Evolutionary conservation across 2,113 vertebrate genomes (phyloP).

Genomic region (Chloropsis cyanopogon): DNA sequence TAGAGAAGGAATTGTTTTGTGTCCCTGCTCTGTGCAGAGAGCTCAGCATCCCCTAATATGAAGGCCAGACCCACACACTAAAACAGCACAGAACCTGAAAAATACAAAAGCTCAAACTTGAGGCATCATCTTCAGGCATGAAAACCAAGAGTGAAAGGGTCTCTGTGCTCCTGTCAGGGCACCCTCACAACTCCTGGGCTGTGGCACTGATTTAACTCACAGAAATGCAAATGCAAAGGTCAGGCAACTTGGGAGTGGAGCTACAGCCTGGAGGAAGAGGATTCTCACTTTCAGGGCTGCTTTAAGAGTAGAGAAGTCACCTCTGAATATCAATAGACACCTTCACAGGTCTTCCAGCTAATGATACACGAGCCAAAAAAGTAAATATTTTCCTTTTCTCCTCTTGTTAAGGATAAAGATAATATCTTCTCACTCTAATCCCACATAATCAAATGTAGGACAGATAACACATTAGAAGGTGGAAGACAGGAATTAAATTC

Average conservation of each 20-base stretch:
- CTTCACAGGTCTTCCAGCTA: not conserved
- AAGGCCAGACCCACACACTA: not conserved
- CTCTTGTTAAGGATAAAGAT: not conserved
- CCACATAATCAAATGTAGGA: not conserved
- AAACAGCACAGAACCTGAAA: not conserved
- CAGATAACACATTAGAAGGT: not conserved
- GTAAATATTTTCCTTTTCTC: conserved; percentile 30
- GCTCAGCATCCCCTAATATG: not conserved
- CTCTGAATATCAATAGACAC: conserved; percentile 11
- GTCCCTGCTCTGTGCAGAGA: not conserved
- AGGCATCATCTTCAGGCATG: not conserved
- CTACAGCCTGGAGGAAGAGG: not conserved
- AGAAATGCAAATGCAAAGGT: not conserved
- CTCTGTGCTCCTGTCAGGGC: not conserved
- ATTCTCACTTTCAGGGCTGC: not conserved
- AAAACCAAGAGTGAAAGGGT: not conserved
- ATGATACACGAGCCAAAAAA: not conserved
- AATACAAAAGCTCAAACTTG: not conserved
- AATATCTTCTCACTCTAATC: not conserved
- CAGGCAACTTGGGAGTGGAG: not conserved
- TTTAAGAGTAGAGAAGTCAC: not conserved
- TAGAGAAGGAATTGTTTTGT: not conserved
- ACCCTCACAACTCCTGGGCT: not conserved
- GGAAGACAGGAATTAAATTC: not conserved
- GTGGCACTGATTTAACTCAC: not conserved